Percentiles rank a stretch among this genome's conserved stretches.
Evolutionary conservation across 1,140 invertebrate species (phyloP).

Genomic region (Drosophila neocordata): DNA sequence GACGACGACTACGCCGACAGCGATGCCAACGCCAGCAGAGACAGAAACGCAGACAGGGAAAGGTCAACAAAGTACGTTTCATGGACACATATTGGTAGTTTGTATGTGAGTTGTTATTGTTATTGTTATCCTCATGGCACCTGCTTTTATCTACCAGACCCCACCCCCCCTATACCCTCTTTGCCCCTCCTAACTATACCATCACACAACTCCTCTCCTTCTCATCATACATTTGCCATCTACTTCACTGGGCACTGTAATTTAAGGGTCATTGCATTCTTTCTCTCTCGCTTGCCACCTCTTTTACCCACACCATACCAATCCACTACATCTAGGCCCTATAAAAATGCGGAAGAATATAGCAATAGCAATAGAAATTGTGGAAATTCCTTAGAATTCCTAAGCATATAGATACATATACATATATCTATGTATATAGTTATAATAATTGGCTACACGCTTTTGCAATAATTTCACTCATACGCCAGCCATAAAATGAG

Average conservation of each 20-base stretch:
- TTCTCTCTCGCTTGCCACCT: constrained; percentile 4
- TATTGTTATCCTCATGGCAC: constrained; percentile 21
- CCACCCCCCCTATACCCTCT: not conserved
- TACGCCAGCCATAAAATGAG: too few species aligned
- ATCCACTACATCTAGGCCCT: constrained; percentile 14
- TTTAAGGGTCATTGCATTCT: constrained; percentile 38
- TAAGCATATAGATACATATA: constrained; percentile 26
- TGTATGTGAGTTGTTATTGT: constrained; percentile 22
- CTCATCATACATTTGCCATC: not conserved
- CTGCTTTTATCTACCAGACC: constrained; percentile 15
- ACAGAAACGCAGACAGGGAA: constrained; percentile 41
- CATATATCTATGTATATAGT: not conserved
- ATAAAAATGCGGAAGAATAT: constrained; percentile 52
- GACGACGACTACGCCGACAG: constrained; percentile 32
- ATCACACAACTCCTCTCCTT: too few species aligned
- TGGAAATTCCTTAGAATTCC: constrained; percentile 2
- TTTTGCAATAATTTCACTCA: not conserved
- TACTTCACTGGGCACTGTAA: not conserved
- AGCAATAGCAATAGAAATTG: constrained; percentile 29
- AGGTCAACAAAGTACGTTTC: constrained; percentile 72
- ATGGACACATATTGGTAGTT: constrained; percentile 37
- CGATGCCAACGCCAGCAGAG: constrained; percentile 6
- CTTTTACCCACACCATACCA: too few species aligned
- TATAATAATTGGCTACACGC: not conserved
- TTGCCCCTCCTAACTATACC: too few species aligned